These are phyloP conservation scores for Conistra vaccinii DNA, from an alignment of 2,888 invertebrate genomes.

Conservation along the genomic window DNA sequence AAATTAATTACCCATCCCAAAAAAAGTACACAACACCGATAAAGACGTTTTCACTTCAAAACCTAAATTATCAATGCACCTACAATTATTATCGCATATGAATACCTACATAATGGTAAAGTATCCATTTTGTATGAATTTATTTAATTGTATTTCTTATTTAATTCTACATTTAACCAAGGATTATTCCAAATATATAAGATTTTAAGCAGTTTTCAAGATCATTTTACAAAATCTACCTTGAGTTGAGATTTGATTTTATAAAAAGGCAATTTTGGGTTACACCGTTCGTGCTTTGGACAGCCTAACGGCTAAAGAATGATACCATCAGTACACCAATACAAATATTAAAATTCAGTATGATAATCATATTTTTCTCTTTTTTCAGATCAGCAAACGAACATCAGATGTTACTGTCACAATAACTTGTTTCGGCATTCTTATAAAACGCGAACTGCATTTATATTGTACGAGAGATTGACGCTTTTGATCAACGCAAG, in stretches of 20 bases:
- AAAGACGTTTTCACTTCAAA: no score
- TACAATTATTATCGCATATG: no score
- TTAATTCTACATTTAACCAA: no score
- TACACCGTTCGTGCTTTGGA: neutral
- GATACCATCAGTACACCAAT: neutral
- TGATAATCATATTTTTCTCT: neutral
- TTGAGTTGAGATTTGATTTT: neutral
- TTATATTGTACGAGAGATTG: slow-evolving; percentile 58
- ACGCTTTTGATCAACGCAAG: slow-evolving; percentile 60
- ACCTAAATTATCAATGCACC: neutral
- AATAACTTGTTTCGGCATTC: slow-evolving; percentile 58
- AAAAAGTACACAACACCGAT: no score
- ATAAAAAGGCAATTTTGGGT: neutral
- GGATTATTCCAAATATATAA: no score
- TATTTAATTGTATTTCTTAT: no score
- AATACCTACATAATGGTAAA: no score
- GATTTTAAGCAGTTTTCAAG: neutral
- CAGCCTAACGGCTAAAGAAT: neutral
- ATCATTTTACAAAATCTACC: neutral
- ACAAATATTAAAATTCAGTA: slow-evolving; percentile 20
- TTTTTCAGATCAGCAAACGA: slow-evolving; percentile 31
- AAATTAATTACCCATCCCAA: no score
- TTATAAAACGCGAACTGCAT: slow-evolving; percentile 57
- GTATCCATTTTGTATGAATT: no score
- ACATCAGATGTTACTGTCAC: slow-evolving; percentile 47